Evolutionary conservation across 2,113 vertebrate genomes (phyloP).

Genomic region (Clarias macrocephalus): DNA sequence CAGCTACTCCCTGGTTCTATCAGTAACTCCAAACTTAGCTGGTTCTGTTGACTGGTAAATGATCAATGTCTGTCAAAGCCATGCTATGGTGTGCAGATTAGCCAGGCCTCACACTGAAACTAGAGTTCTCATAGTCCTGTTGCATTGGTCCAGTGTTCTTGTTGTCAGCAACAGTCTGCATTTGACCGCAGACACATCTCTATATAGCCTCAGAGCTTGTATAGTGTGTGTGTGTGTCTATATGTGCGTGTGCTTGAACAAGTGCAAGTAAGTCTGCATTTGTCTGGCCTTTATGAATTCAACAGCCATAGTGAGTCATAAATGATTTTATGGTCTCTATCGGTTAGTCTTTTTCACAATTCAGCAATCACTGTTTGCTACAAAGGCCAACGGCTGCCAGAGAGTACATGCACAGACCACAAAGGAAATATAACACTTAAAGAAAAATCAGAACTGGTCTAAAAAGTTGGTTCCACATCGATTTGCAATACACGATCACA

Average conservation of each 20-base stretch:
- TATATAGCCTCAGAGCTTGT: conserved; percentile 57
- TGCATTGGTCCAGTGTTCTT: conserved; percentile 26
- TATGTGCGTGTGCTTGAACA: conserved; percentile 44
- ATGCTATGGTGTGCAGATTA: conserved; percentile 9
- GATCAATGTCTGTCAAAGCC: background rate
- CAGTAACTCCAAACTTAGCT: background rate
- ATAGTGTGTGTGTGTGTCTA: conserved; percentile 54
- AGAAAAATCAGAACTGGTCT: background rate
- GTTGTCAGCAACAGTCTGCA: conserved; percentile 23
- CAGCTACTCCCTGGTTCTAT: background rate
- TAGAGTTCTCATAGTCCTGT: background rate
- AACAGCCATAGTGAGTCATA: conserved; percentile 62
- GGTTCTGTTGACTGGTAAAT: background rate
- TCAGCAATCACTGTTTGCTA: conserved; percentile 41
- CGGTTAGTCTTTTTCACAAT: conserved; percentile 57
- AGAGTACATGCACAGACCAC: background rate
- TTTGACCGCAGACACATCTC: conserved; percentile 50
- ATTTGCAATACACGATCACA: background rate
- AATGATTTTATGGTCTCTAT: conserved; percentile 59
- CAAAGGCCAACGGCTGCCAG: background rate
- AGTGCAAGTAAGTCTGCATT: conserved; percentile 43
- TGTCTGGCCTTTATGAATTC: conserved; percentile 60
- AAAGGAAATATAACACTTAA: background rate
- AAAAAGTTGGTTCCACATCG: background rate
- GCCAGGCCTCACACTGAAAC: conserved; percentile 13